A percentile compares a stretch with the other conserved stretches of the same genome.
phyloP scores from a whole-genome alignment of 2,888 invertebrate species.

The Cylloceria caligata region DNA sequence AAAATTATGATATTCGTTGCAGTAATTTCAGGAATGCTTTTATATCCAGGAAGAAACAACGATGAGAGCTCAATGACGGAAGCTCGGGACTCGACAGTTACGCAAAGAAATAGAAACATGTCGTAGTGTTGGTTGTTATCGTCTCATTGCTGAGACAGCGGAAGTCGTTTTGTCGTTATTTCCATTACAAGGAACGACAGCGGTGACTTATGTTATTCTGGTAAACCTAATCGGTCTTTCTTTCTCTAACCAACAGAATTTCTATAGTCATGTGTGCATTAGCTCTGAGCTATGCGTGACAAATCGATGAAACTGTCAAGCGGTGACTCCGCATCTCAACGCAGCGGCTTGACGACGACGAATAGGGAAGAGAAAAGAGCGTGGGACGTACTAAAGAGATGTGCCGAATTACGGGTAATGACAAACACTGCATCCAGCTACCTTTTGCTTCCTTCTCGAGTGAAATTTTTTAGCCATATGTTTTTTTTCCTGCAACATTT shows the following conservation, averaged over 20 bases:
- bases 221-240: slow-evolving; percentile 21
- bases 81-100: neutral
- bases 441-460: neutral
- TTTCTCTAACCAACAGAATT: neutral
- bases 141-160: slow-evolving; percentile 9
- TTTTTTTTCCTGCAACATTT: too few relatives aligned
- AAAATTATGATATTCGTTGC: neutral
- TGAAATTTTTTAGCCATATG: neutral
- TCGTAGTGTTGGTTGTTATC: neutral
- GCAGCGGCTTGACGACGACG: neutral
- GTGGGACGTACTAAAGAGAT: slow-evolving; percentile 33
- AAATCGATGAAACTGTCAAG: slow-evolving; percentile 54
- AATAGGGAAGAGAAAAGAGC: slow-evolving; percentile 15
- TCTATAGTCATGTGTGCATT: slow-evolving; percentile 21
- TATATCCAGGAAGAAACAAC: neutral
- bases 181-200: slow-evolving; percentile 20
- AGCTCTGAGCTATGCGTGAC: slow-evolving; percentile 42
- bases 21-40: neutral
- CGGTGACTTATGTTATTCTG: slow-evolving; percentile 39
- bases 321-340: slow-evolving; percentile 43
- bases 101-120: neutral
- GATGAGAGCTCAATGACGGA: neutral
- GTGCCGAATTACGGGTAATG: slow-evolving; percentile 1
- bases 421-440: slow-evolving; percentile 1
- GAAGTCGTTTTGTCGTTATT: slow-evolving; percentile 33